Base-by-base conservation (phyloP, 2,113 vertebrate genomes). In the Montifringilla adamsi region DNA sequence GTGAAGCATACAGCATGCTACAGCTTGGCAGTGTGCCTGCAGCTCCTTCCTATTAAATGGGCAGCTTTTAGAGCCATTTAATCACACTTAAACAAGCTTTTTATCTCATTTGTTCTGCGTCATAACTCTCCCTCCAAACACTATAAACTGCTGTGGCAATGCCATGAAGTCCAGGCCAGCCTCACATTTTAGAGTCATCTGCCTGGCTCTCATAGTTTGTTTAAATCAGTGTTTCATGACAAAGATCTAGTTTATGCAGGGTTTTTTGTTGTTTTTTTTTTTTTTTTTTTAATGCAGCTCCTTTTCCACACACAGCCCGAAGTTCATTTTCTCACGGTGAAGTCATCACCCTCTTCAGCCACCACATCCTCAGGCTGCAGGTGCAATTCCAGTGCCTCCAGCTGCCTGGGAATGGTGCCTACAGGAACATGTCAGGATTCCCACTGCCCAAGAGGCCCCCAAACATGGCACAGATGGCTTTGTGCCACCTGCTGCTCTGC, bases 21-120 rank as follows among this genome's bases (percentile, higher is more conserved):
- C 77, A 93, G 78, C 73, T 91, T 95, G 95, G 76, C 92, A 60
- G 10, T 2, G 3, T 0, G 79, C 91, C 87, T 88, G 53, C 75
- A 74, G 79, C 81, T 94, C 84, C 72, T 79, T 94, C 69, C 53
- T 77, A 93, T 84, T 81, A 96, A 95, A 93, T 43, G 78, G 80
- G 77, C 89, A 96, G 88, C 79, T 90, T 95, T 94, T 94, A 91
- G 86, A 63, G 73, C 74, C 73, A 11, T 95, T 95, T 93, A 89
- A 85, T 93, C 68, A 53, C 91, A 90, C 76, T 95, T 78, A 88
- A 95, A 92, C 64, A 85, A 90, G 84, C 66, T 94, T 97, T 96
- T 91, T 91, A 95, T 94, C 90, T 95, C 88, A 87, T 96, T 96
- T 87, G 87, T 96, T 96, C 81, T 96, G 94, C 87, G 27, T 95